Base-by-base conservation (phyloP, 1,140 invertebrate genomes). In the Marisa cornuarietis region DNA sequence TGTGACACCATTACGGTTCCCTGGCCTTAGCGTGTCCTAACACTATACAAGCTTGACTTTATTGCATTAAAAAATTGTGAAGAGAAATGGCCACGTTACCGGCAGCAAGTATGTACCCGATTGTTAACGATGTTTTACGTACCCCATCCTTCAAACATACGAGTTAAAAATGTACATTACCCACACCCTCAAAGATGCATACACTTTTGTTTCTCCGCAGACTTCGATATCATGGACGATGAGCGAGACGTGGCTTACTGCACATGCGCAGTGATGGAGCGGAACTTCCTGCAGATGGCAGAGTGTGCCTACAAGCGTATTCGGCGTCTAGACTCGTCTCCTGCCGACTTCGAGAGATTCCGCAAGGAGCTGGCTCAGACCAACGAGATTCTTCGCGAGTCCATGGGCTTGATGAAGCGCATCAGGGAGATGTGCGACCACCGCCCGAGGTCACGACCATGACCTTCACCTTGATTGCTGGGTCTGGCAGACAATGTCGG, bases 301-400 rank as follows among this genome's bases (percentile, higher is more conserved):
- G 83, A 85, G 65, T 79, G 81, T 31, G 85, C 85, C 0, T 86
- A 86, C 73, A 85, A 83, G 71, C 82, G 84, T 22, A 85, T 86
- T 20, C 79, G 84, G 20, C 81, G 85, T 18, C 72, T 83, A 10
- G 85, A 86, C 66, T 74, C 72, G 42, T 81, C 81, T 51, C 62
- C 83, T 31, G 83, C 78, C 20, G 80, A 82, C n/a, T 86, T 86
- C 78, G 83, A 80, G 24, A 82, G 82, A 51, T 86, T 86, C 54
- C 74, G 82, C 24, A 81, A 74, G 18, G 85, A 86, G 69, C 81
- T 86, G 1, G 71, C 74, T 0, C 83, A 85, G 66, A 86, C 85
- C 0, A 86, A 86, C 76, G 68, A 79, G 14, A 83, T 85, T 51
- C 51, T 86, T 0, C 84, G 83, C 61, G 83, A 86, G 62, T 84